A percentile compares a stretch with the other conserved stretches of the same genome.
Conservation (phyloP, 2,113 vertebrate species). For the Lepisosteus osseus region DNA sequence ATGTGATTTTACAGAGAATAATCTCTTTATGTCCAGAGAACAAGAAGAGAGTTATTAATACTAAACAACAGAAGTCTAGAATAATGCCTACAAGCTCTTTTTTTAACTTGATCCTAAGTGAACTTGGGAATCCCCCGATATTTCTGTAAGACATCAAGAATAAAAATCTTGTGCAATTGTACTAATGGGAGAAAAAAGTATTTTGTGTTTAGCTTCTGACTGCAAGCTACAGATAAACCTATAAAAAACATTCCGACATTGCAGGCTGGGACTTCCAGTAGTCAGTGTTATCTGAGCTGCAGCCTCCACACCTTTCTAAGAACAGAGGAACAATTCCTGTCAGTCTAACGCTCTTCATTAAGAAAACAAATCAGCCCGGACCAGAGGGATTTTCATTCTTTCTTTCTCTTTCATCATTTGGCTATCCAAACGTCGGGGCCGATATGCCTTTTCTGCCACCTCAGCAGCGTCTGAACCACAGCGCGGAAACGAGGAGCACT, state of each 20-base stretch:
- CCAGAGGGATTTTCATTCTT: no score
- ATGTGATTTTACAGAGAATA: background rate
- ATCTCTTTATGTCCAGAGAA: background rate
- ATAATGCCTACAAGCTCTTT: no score
- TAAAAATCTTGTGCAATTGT: no score
- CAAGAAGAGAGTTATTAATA: constrained; percentile 7
- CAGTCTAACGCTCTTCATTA: background rate
- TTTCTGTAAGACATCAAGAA: no score
- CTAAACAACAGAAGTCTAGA: background rate
- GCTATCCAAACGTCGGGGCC: constrained; percentile 15
- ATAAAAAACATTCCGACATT: no score
- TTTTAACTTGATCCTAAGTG: no score
- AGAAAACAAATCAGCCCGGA: background rate
- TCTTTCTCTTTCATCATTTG: background rate
- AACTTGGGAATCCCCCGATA: no score
- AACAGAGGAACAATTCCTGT: background rate
- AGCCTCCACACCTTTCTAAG: background rate
- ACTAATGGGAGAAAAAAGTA: no score
- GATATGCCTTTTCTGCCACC: background rate
- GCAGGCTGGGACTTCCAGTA: background rate
- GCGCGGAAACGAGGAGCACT: background rate
- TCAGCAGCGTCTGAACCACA: background rate
- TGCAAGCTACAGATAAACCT: no score
- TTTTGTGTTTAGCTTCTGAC: no score
- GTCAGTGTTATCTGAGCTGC: background rate